Base-by-base conservation (phyloP, 2,113 vertebrate species). In the Chelonoidis abingdonii region DNA sequence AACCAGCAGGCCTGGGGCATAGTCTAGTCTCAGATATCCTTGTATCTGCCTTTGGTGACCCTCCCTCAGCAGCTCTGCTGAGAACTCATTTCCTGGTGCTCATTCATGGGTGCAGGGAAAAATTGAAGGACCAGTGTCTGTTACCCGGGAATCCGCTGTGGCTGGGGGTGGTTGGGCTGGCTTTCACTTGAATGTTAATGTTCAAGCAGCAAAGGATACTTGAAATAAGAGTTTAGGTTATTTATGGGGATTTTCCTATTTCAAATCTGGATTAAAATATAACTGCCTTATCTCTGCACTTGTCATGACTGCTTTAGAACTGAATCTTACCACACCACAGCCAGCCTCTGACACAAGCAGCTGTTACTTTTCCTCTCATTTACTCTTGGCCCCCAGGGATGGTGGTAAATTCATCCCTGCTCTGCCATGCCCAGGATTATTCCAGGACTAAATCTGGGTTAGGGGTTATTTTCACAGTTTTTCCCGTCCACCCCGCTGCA, bases 141-240 rank as follows among this genome's bases (percentile, higher is more conserved):
- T 69, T 38, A 38, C 19, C 31, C 13, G 38, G 47, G 54, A 57
- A 38, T n/a, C 9, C 24, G n/a, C 53, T 44, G 8, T 10, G 7
- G 19, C 52, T 13, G 12, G 16, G 8, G 27, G 59, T 53, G 56
- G 0, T 0, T 19, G 27, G 1, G 10, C 35, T 5, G 6, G 22
- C 0, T 0, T 38, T 44, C 10, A 0, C 52, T n/a, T 56, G 22
- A 1, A 35, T 50, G 2, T 14, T 10, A n/a, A 2, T 49, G 1
- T 6, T 35, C 65, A 22, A 38, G 65, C 0, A 3, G 89, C 84
- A 93, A 75, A 88, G 89, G 91, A 41, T 21, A 31, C 69, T 54
- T 54, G 57, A 69, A 29, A 62, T 50, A 72, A 38, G 35, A 2
- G 0, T 57, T 80, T 22, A 54, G 38, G 0, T 3, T 84, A 94